Base-by-base conservation (phyloP, 2,888 invertebrate genomes). In the Tromatobia lineatoria region DNA sequence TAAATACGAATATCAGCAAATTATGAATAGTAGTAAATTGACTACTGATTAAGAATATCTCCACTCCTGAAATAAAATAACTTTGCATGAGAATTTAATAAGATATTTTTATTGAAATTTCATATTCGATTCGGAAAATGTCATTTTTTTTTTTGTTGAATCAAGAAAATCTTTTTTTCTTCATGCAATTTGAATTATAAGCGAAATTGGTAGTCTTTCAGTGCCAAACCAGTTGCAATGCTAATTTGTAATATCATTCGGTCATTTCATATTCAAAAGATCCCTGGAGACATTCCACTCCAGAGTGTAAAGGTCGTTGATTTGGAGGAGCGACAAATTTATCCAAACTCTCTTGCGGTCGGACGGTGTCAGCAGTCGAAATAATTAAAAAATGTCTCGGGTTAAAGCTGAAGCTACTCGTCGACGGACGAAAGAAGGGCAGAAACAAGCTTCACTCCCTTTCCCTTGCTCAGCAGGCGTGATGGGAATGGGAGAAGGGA, bases 381-480 rank as follows among this genome's bases (percentile, higher is more conserved):
- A 74, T 59, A 61, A 73, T 59, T 59, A 59, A 59, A 38, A 45
- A 61, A 59, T 47, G 15, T 74, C 47, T 45, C 45, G 73, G 42
- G 42, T 66, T 23, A 66, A 66, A 42, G 42, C 23, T 10, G 18
- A 18, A 42, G 23, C 18, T 42, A 38, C 42, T 42, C 42, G 64
- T 64, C 23, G 47, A 57, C 64, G 38, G 54, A 64, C 38, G 54
- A 59, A 50, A 59, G 50, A 52, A 76, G 38, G 54, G 34, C 59
- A 67, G 80, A 73, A 29, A 34, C 59, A 67, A 74, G 71, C 59
- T 77, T 64, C 76, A 73, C 66, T 69, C 77, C 74, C 80, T 52
- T 23, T 69, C 61, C 67, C 73, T 83, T 69, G 74, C 69, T 77
- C 76, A 73, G 57, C 71, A 23, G 50, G 73, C 54, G n/a, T 13